These are phyloP conservation scores for Myotis davidii DNA, from an alignment of 2,113 vertebrate genomes.

Conservation along the genomic window DNA sequence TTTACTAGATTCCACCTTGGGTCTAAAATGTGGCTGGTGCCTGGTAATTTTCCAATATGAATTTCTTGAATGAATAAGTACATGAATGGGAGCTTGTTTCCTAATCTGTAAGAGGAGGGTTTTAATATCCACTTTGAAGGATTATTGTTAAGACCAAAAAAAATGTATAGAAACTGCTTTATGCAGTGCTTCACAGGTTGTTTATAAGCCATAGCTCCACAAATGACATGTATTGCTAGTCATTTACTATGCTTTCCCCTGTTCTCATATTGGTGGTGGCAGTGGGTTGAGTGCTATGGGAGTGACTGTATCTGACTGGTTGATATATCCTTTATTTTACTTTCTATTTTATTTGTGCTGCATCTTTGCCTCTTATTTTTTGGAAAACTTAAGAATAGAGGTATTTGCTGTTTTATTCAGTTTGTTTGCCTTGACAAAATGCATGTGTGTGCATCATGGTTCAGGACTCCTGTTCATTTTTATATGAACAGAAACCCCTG, in stretches of 20 bases:
- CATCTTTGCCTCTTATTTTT: slow-evolving; percentile 42
- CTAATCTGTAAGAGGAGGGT: background rate
- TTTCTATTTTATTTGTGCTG: slow-evolving; percentile 16
- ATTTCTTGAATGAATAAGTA: background rate
- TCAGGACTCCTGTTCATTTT: background rate
- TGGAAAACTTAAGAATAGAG: background rate
- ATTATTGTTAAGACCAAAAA: background rate
- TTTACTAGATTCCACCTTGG: background rate
- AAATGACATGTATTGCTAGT: background rate
- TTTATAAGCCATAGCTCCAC: background rate
- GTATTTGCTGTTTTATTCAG: background rate
- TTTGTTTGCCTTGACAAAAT: background rate
- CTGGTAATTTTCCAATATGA: background rate
- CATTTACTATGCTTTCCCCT: background rate
- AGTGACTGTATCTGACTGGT: background rate
- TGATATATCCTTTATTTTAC: slow-evolving; percentile 4
- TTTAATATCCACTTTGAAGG: background rate
- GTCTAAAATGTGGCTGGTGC: background rate
- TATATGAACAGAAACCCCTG: background rate
- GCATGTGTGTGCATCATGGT: background rate
- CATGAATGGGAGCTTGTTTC: background rate
- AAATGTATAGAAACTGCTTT: background rate
- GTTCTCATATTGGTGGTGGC: background rate
- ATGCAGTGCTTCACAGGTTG: background rate
- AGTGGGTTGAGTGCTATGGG: background rate